Evolutionary conservation across 2,888 invertebrate species (phyloP).

Genomic region (Chironomus tentans): DNA sequence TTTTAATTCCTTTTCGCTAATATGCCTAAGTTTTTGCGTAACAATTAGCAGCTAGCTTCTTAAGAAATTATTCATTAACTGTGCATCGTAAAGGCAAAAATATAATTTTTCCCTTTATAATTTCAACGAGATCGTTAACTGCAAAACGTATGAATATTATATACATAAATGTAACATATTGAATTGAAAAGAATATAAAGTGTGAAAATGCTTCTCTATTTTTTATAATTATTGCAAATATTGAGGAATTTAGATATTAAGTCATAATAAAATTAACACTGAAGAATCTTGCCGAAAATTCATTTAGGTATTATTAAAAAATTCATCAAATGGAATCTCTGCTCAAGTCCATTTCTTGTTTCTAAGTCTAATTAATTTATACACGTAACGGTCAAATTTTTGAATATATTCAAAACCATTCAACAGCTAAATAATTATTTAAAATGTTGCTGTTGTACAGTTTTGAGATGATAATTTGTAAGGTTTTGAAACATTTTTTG

Average conservation of each 20-base stretch:
- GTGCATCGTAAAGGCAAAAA: not conserved
- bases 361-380: too few species aligned
- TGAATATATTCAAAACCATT: too few species aligned
- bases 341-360: too few species aligned
- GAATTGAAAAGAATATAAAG: not conserved
- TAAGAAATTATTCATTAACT: not conserved
- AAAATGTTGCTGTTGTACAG: too few species aligned
- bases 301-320: not conserved
- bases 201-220: slow-evolving; percentile 25
- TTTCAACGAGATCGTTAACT: not conserved
- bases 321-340: not conserved
- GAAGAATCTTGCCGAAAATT: not conserved
- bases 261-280: not conserved
- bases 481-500: too few species aligned
- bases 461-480: too few species aligned
- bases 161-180: not conserved
- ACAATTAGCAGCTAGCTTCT: not conserved
- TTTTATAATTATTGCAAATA: slow-evolving; percentile 18
- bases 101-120: not conserved
- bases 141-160: not conserved
- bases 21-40: not conserved
- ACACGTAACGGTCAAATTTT: too few species aligned
- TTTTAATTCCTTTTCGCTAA: not conserved
- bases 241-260: not conserved
- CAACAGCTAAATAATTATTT: too few species aligned